Evolutionary conservation across 2,113 vertebrate species (phyloP), one percentile per base, ranked within the genome.

Genomic region (Tachycineta bicolor): DNA sequence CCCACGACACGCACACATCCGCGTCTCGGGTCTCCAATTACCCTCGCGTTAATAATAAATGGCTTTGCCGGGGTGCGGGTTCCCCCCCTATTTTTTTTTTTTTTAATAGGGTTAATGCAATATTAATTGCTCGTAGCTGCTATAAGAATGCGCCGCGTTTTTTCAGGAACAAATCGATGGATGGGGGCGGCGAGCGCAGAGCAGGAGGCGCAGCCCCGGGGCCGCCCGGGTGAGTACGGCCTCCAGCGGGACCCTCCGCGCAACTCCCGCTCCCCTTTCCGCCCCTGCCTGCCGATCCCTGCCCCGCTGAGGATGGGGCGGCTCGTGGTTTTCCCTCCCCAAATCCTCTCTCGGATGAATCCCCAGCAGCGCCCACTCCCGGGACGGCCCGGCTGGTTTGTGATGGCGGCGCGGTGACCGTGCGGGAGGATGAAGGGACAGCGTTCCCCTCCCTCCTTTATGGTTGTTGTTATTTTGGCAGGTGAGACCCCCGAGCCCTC

Each of bases 61-160:
- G 91, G 78, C 88, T 96, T 96, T 94, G 96, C 95, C 84, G 86
- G 97, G 96, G 95, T 77, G 95, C 84, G 95, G 89, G 55, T 96
- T 96, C 49, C 2, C 47, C 50, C 56, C 43, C 18, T 28, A 49
- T 52, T 55, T 93, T 83, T n/a, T 75, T 50, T 64, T 33, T 69
- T 39, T 24, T 46, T 5, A 97, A 96, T 95, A 96, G 89, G 97
- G 97, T 98, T 98, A 98, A 98, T 99, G 98, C 97, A 99, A 99
- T 99, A 99, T 99, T 99, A 98, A 98, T 98, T 97, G 96, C 92
- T 95, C 84, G 96, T 97, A 97, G 98, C 98, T 96, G 97, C 98
- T 99, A 98, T 99, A 98, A 99, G 98, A 98, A 98, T 88, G 98
- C 97, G 97, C 97, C 97, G 97, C 98, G 97, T 97, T 98, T 97